phyloP scores from a whole-genome alignment of 2,113 vertebrate genomes.

The Accipiter cooperii region DNA sequence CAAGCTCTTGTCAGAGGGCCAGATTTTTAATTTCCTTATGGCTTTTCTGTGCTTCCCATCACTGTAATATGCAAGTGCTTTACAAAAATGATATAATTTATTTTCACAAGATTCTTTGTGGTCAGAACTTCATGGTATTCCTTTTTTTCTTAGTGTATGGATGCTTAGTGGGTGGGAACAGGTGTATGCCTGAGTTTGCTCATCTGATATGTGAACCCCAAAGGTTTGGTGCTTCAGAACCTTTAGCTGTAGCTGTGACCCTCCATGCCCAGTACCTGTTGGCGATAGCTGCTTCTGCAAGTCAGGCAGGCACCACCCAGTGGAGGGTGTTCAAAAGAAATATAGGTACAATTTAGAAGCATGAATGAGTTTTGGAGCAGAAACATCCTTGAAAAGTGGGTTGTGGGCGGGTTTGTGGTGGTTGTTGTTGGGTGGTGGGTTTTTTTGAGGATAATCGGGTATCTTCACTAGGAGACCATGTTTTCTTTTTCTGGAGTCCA shows the following conservation, averaged over 20 bases:
- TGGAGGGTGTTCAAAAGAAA: not conserved
- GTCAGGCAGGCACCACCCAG: not conserved
- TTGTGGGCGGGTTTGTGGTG: not conserved
- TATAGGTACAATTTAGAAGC: not conserved
- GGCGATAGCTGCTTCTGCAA: not conserved
- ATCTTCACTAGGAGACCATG: not conserved
- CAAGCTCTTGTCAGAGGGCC: not conserved
- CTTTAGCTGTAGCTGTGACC: not conserved
- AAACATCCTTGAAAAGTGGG: not conserved
- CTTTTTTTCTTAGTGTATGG: not conserved
- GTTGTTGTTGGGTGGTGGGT: not conserved
- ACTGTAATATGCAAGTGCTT: not conserved
- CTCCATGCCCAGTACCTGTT: not conserved
- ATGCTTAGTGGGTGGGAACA: not conserved
- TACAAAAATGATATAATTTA: not conserved
- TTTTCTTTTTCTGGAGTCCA: not conserved
- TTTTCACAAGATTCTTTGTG: not conserved
- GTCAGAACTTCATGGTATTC: not conserved
- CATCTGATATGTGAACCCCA: not conserved
- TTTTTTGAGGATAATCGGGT: not conserved
- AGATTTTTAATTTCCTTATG: not conserved
- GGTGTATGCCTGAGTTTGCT: not conserved
- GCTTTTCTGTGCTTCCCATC: not conserved
- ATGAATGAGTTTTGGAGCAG: not conserved
- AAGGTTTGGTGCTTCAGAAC: not conserved